Percentiles rank a stretch among this genome's conserved stretches.
phyloP scores from a whole-genome alignment of 2,888 invertebrate species.

The Lasioglossum vierecki region DNA sequence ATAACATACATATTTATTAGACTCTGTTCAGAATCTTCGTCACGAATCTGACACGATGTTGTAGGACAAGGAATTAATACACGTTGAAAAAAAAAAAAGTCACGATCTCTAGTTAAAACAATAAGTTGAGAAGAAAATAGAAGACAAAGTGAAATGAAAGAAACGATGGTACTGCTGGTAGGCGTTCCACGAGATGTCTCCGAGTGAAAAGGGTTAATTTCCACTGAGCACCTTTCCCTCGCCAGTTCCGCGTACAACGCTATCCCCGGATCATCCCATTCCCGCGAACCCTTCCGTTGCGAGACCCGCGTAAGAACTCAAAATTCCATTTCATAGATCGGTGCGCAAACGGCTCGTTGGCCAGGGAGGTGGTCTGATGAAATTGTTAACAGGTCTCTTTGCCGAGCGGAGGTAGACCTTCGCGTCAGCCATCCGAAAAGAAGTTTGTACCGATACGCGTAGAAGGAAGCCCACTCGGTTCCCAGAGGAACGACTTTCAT shows the following conservation, averaged over 20 bases:
- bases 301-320: neutral
- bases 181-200: neutral
- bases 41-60: no score
- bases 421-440: neutral
- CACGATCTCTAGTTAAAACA: neutral
- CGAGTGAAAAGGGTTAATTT: neutral
- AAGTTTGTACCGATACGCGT: conserved; percentile 1
- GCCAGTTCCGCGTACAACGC: neutral
- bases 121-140: neutral
- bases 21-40: no score
- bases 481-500: conserved; percentile 29
- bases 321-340: conserved; percentile 2
- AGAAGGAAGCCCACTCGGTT: neutral
- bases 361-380: neutral
- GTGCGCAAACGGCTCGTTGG: neutral
- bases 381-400: conserved; percentile 20
- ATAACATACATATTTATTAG: no score
- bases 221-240: neutral
- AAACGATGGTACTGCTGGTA: neutral
- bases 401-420: neutral
- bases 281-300: neutral
- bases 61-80: no score
- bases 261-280: neutral
- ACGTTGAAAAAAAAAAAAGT: no score
- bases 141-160: neutral